Conservation (phyloP, 2,797 vertebrate species). For the Propithecus perrieri region DNA sequence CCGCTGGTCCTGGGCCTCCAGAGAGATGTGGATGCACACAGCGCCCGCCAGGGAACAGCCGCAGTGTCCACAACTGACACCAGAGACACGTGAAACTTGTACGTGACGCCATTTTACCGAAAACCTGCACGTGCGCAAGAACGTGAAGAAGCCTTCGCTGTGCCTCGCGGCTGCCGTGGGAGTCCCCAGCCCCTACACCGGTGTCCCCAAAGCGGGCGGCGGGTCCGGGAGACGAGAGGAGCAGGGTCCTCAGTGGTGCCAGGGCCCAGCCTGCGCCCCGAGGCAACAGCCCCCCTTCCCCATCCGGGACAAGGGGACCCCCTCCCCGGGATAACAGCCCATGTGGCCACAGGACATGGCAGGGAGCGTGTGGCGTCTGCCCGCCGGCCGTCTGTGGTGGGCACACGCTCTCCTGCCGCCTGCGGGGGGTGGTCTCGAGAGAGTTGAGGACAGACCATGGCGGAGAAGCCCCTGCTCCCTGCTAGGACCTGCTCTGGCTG, state of each 20-base stretch:
- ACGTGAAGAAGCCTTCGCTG: not conserved
- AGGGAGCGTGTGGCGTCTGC: not conserved
- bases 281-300: not conserved
- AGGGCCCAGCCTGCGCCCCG: not conserved
- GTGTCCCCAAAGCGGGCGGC: not conserved
- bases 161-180: not conserved
- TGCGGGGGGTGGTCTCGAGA: not conserved
- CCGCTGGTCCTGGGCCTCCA: too few relatives aligned
- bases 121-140: not conserved
- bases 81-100: too few relatives aligned
- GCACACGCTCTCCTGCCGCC: not conserved
- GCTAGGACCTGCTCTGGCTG: not conserved
- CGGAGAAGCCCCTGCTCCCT: too few relatives aligned
- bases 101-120: not conserved
- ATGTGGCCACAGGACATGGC: not conserved
- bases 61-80: too few relatives aligned
- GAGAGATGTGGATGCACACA: too few relatives aligned
- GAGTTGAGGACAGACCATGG: not conserved
- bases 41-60: too few relatives aligned
- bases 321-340: not conserved
- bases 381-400: too few relatives aligned
- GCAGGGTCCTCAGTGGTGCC: not conserved
- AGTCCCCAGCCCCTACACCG: too few relatives aligned
- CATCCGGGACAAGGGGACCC: not conserved
- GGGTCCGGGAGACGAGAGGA: too few relatives aligned